phyloP scores from a whole-genome alignment of 2,113 vertebrate species.

The Entomyzon cyanotis region DNA sequence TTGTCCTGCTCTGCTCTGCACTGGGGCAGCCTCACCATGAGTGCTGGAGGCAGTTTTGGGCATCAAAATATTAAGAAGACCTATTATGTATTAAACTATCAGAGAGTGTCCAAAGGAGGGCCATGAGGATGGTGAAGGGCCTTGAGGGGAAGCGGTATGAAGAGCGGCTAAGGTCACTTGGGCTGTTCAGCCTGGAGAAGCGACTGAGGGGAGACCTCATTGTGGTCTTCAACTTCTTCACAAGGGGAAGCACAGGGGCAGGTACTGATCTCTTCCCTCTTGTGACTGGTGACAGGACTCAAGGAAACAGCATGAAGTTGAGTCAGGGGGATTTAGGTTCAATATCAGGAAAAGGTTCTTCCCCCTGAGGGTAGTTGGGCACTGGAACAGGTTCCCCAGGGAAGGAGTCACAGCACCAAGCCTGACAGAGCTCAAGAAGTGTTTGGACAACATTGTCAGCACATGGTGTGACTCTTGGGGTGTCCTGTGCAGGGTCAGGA shows the following conservation, averaged over 20 bases:
- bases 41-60: neutral
- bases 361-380: neutral
- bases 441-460: neutral
- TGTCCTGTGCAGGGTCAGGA: neutral
- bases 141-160: accelerated
- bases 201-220: neutral
- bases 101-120: neutral
- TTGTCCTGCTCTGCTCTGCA: neutral
- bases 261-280: neutral
- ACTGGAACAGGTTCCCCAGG: neutral
- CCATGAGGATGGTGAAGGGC: neutral
- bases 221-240: neutral
- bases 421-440: neutral
- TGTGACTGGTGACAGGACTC: neutral
- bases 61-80: neutral
- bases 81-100: neutral
- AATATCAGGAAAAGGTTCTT: neutral
- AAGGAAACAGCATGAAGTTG: neutral
- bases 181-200: neutral
- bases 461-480: neutral
- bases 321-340: neutral
- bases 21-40: accelerated
- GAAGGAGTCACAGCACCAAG: neutral
- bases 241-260: neutral
- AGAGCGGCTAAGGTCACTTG: neutral